A percentile compares a stretch with the other conserved stretches of the same genome.
These are phyloP conservation scores for Morpho helenor DNA, from an alignment of 2,888 invertebrate genomes.

Conservation along the genomic window DNA sequence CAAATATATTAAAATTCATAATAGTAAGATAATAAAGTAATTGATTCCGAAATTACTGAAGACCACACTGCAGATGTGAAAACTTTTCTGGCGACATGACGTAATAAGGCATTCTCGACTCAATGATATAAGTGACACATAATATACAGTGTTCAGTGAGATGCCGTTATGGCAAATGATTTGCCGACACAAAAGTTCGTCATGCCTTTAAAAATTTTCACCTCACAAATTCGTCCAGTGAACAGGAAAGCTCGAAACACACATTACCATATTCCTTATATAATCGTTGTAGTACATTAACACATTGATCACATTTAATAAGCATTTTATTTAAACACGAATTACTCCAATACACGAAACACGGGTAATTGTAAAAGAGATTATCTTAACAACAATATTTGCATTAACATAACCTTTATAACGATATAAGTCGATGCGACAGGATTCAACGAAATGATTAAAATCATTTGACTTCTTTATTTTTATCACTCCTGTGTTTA, in stretches of 20 bases:
- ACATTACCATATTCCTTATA: not conserved
- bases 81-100: too few relatives aligned
- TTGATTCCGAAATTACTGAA: too few relatives aligned
- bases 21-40: too few relatives aligned
- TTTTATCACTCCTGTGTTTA: slow-evolving; percentile 23
- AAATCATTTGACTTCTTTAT: slow-evolving; percentile 16
- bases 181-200: too few relatives aligned
- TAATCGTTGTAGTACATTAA: not conserved
- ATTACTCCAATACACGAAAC: slow-evolving; percentile 33
- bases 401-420: slow-evolving; percentile 43
- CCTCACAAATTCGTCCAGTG: slow-evolving; percentile 5
- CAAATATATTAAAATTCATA: too few relatives aligned
- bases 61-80: too few relatives aligned
- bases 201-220: too few relatives aligned
- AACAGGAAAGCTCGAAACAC: slow-evolving; percentile 12
- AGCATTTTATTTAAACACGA: slow-evolving; percentile 23
- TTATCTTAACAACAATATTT: slow-evolving; percentile 45
- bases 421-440: slow-evolving; percentile 38
- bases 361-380: slow-evolving; percentile 35
- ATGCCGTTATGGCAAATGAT: too few relatives aligned
- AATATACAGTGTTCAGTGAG: too few relatives aligned
- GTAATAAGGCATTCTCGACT: too few relatives aligned
- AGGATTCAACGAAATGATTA: slow-evolving; percentile 21
- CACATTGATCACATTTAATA: slow-evolving; percentile 14
- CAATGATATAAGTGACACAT: too few relatives aligned